Base-by-base conservation (phyloP, 2,888 invertebrate species). In the Eustalomyia histrio region DNA sequence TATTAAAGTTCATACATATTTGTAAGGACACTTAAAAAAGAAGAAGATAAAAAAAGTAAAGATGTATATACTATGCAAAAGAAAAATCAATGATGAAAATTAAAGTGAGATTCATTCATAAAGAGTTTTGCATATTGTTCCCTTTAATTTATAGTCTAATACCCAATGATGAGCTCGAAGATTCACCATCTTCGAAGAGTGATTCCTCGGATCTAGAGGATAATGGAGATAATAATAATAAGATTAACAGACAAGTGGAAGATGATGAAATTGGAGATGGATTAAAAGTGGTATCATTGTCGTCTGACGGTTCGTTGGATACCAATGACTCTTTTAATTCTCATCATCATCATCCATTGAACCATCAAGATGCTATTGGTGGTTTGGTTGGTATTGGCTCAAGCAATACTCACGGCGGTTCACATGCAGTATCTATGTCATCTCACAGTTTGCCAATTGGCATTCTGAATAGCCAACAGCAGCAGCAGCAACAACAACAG, bases 131-230 rank as follows among this genome's bases (percentile, higher is more conserved):
- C 50, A 6, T 39, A 2, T n/a, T 63, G n/a, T 29, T 39, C n/a
- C 58, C 57, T 7, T 12, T n/a, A 65, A 29, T 50, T 65, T 89
- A 58, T 89, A 97, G 97, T 86, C 92, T 97, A 89, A 96, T 96
- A 89, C 96, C 96, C 93, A 92, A 96, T 88, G 96, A 96, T 86
- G 95, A 96, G 90, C 80, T 90, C n/a, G 95, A 95, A 83, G 95
- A 95, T 52, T 94, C 96, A 35, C 93, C 94, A 80, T 95, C 95
- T 84, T 94, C 95, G 86, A 95, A 95, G 89, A 94, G 94, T 88
- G 94, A 94, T 86, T 93, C 91, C 60, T 93, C 94, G 79, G 94
- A 94, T 82, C 93, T 93, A 85, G 94, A 93, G 79, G 93, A 93
- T 74, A 76, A 79, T 47, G 83, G 73, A n/a, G 75, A 75, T 16